Base-by-base conservation (phyloP, 1,140 invertebrate genomes). In the Cardiocondyla obscurior region DNA sequence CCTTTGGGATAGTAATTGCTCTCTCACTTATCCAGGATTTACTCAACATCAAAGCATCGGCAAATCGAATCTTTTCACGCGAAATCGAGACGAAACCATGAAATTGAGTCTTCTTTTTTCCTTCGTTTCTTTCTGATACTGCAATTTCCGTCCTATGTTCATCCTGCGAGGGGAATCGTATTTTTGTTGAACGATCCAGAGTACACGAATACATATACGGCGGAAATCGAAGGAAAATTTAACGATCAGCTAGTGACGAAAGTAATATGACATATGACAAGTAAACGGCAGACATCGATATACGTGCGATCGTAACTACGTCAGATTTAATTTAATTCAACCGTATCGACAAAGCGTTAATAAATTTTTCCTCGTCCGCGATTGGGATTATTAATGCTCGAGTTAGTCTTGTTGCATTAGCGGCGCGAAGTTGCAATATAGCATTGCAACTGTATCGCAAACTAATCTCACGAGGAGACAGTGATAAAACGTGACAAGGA, bases 11-110 rank as follows among this genome's bases (percentile, higher is more conserved):
- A 39, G 46, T 7, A 39, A 67, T 67, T 77, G 46, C 36, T 77
- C 33, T 77, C 46, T 60, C 58, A 65, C 10, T 14, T 0, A 76
- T 49, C 44, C 28, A 36, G 42, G 22, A 76, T 76, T 76, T 76
- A 33, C 12, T 10, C 44, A 25, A 36, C 73, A 76, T 64, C 57
- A 76, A 76, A 76, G 30, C 73, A 46, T 49, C 19, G 74, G 8
- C 25, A 55, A 69, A 79, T 67, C 74, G 74, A 79, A 69, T 53
- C 46, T 60, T 36, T 28, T 39, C 22, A 25, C 42, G 28, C 36
- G 62, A 49, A 58, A 76, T 70, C 22, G 39, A 46, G 65, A 83
- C 36, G 72, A 79, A 76, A 83, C 55, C 79, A 53, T 83, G 76
- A 84, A 82, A 86, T 86, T 84, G 64, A 55, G n/a, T 42, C 51